A percentile compares a stretch with the other conserved stretches of the same genome.
Conservation (phyloP, 2,113 vertebrate genomes). For the Vanacampus margaritifer region DNA sequence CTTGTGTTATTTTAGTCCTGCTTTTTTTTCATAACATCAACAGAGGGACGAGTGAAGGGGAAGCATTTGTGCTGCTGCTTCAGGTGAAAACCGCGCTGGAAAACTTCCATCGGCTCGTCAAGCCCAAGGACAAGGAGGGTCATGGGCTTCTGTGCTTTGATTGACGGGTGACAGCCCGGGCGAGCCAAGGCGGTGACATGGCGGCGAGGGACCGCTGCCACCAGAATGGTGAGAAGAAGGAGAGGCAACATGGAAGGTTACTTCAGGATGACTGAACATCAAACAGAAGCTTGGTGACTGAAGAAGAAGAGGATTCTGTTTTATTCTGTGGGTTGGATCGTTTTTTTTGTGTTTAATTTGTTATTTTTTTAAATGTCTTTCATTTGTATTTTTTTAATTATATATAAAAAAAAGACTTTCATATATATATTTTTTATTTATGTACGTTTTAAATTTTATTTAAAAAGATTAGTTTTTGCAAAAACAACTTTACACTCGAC, state of each 20-base stretch:
- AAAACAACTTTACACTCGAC: no score
- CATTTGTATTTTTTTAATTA: no score
- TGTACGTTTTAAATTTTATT: no score
- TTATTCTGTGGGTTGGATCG: neutral
- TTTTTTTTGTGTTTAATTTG: no score
- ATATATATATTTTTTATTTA: no score
- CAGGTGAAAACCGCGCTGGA: neutral
- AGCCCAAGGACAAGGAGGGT: conserved; percentile 7
- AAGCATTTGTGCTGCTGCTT: neutral
- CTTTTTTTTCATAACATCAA: conserved; percentile 4
- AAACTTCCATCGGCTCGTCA: conserved; percentile 1
- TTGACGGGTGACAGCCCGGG: conserved; percentile 7
- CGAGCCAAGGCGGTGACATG: neutral
- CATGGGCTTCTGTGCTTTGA: neutral
- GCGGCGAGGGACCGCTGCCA: conserved; percentile 2
- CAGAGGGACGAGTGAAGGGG: neutral
- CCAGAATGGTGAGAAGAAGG: neutral
- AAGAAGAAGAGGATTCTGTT: neutral
- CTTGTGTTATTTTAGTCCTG: conserved; percentile 12
- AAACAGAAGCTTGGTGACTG: neutral
- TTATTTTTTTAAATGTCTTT: no score
- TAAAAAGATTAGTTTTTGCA: no score
- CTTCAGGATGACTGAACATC: neutral
- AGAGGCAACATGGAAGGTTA: conserved; percentile 5
- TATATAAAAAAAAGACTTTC: no score